Evolutionary conservation across 2,797 vertebrate species (phyloP), one percentile per base, ranked within the genome.

Genomic region (Gymnothorax javanicus): DNA sequence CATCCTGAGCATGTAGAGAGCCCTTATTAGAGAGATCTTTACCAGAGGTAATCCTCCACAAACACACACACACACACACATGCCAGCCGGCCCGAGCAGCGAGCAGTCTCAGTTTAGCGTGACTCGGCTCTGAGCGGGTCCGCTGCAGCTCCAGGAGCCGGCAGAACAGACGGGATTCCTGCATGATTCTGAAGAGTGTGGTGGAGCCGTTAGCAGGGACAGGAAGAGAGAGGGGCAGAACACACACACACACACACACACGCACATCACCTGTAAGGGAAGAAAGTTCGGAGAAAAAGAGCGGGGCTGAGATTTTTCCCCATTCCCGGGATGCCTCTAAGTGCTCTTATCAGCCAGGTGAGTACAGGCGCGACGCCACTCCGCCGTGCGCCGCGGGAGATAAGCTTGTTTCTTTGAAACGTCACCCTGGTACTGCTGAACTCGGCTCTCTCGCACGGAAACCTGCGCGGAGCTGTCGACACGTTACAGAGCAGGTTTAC

Each of bases 201-300:
- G 92, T 89, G 89, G 92, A 92, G 84, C 94, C 85, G 89, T 90
- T 89, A 87, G 43, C 90, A 91, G 91, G 91, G 90, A 93, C 88
- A 87, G 83, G 89, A 89, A 87, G 86, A 88, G 85, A 12, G 33
- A 43, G 33, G 33, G 1, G 33, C 62, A 33, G 86, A 62, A 84
- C 27, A 17, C 33, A 4, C 50, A 11, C 50, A 52, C 20, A 79
- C 75, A 50, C 43, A 50, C 17, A 17, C 20, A 25, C 82, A 43
- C 33, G 2, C 33, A 1, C 33, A 43, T 43, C 33, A 43, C 33
- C 75, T 64, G 58, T 73, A 62, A 89, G 59, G 75, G 81, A 56
- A 84, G 56, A 52, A 43, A 43, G 33, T 43, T 59, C 58, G 9
- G 23, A 0, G 58, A 58, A 84, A 92, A 93, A 92, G 92, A 89